Conservation (phyloP, 2,113 vertebrate genomes). For the Brienomyrus longianalis region DNA sequence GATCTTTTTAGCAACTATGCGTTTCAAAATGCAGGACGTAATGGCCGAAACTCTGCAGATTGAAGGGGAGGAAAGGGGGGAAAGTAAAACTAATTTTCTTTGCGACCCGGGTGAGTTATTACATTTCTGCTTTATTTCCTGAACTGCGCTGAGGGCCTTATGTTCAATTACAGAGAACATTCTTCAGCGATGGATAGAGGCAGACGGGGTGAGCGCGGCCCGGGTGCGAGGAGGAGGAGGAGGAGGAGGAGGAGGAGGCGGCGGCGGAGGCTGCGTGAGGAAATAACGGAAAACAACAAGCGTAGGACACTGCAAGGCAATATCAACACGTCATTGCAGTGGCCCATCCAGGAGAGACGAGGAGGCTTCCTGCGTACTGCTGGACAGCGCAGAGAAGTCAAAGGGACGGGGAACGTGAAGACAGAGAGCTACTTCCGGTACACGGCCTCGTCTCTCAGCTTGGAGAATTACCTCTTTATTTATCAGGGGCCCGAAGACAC, state of each 20-base stretch:
- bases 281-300: slow-evolving; percentile 33
- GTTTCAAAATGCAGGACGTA: slow-evolving; percentile 17
- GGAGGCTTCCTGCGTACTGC: background rate
- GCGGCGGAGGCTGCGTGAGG: background rate
- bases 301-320: slow-evolving; percentile 43
- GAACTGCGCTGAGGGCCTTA: slow-evolving; percentile 45
- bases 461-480: background rate
- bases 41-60: background rate
- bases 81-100: slow-evolving; percentile 46
- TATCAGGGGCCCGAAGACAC: background rate
- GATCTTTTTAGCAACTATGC: slow-evolving; percentile 19
- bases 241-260: background rate
- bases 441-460: background rate
- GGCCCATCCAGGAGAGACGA: slow-evolving; percentile 19
- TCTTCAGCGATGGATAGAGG: slow-evolving; percentile 24
- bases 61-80: slow-evolving; percentile 7
- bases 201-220: background rate
- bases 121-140: slow-evolving; percentile 50
- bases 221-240: background rate
- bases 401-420: background rate
- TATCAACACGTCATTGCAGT: slow-evolving; percentile 51
- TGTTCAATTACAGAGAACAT: slow-evolving; percentile 68
- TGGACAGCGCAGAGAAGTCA: background rate
- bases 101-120: slow-evolving; percentile 40
- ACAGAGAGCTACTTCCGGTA: background rate